These are phyloP conservation scores for Anseranas semipalmata DNA, from an alignment of 2,113 vertebrate genomes.

Conservation along the genomic window DNA sequence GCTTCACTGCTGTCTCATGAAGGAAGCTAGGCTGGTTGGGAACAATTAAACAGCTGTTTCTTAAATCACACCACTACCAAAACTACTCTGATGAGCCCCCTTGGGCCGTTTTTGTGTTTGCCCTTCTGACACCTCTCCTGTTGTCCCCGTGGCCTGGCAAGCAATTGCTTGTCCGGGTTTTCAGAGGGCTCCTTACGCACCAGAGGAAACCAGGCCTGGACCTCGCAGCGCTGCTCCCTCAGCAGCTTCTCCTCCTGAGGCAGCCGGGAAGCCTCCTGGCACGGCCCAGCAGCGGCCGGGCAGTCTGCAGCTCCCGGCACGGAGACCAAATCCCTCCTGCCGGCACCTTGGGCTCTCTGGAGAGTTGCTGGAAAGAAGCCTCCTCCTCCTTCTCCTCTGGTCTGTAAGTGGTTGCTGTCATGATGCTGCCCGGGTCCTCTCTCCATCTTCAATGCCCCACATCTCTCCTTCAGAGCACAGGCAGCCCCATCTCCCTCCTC, in stretches of 20 bases:
- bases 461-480: not conserved
- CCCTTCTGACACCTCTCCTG: not conserved
- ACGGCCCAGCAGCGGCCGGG: fast-evolving
- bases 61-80: not conserved
- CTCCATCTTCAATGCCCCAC: not conserved
- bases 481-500: not conserved
- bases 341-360: not conserved
- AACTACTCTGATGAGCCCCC: not conserved
- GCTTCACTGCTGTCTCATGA: not conserved
- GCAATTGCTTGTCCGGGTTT: not conserved
- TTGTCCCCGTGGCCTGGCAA: not conserved
- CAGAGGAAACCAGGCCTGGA: not conserved
- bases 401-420: fast-evolving
- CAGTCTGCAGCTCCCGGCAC: not conserved
- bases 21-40: not conserved
- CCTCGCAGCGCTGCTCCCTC: not conserved
- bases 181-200: not conserved
- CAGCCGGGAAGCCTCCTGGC: not conserved
- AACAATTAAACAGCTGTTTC: not conserved
- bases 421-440: not conserved
- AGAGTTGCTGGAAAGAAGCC: not conserved
- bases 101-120: not conserved
- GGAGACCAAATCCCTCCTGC: not conserved
- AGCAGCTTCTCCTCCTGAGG: not conserved
- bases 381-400: not conserved